Conservation (phyloP, 1,140 invertebrate genomes). For the Papilio dardanus region DNA sequence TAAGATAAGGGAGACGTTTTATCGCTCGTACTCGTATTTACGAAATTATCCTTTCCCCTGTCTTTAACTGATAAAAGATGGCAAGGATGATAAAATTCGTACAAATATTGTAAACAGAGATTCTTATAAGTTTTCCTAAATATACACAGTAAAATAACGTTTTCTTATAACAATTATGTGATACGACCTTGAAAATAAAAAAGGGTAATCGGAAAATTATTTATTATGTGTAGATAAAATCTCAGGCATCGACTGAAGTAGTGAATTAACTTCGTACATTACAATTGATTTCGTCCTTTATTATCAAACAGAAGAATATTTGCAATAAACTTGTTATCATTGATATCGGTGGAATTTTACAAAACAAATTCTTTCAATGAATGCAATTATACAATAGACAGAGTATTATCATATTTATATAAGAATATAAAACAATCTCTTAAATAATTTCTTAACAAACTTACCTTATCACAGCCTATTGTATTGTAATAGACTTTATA, state of each 20-base stretch:
- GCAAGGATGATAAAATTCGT: too few relatives aligned
- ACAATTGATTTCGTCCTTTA: neutral
- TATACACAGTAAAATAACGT: too few relatives aligned
- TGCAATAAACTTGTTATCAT: constrained; percentile 2
- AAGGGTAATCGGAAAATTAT: neutral
- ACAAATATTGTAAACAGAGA: too few relatives aligned
- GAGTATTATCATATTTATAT: neutral
- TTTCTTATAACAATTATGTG: neutral
- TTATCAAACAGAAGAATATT: neutral
- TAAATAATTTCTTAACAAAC: constrained; percentile 11
- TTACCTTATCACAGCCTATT: constrained; percentile 66
- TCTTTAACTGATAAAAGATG: neutral
- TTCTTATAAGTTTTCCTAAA: too few relatives aligned
- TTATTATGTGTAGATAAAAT: neutral
- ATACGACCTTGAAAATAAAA: constrained; percentile 12
- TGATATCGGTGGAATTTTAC: neutral
- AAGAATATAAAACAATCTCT: neutral
- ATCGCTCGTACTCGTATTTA: neutral
- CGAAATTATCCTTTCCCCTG: neutral
- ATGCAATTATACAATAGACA: neutral
- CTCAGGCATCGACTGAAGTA: neutral
- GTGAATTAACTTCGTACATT: neutral
- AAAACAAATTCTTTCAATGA: neutral
- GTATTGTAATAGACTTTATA: constrained; percentile 47
- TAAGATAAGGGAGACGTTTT: neutral